These are phyloP conservation scores for Malthinus seriepunctatus DNA, from an alignment of 2,888 invertebrate species.

Conservation along the genomic window DNA sequence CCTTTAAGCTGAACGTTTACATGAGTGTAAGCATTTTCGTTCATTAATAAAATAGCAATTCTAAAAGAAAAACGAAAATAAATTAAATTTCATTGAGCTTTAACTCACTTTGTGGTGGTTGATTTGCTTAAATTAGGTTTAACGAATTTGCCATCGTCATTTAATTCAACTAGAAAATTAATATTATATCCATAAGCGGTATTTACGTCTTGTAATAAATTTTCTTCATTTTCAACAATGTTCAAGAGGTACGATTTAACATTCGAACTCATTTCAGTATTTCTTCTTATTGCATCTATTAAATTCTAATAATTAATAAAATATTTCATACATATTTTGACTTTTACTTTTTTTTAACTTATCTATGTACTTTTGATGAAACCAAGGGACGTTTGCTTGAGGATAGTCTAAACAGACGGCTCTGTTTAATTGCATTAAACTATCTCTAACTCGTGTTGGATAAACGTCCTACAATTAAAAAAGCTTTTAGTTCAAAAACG, in stretches of 20 bases:
- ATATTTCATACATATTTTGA: neutral
- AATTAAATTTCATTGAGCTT: constrained; percentile 26
- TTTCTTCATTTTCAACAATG: constrained; percentile 39
- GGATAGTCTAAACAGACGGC: constrained; percentile 67
- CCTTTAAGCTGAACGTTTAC: constrained; percentile 57
- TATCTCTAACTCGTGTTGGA: constrained; percentile 58
- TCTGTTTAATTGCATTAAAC: constrained; percentile 66
- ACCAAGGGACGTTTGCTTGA: constrained; percentile 67
- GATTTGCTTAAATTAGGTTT: constrained; percentile 5
- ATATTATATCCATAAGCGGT: constrained; percentile 56
- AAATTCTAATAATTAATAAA: neutral
- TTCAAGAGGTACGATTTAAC: constrained; percentile 42
- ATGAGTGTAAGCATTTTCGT: constrained; percentile 56
- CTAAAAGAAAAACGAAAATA: constrained; percentile 43
- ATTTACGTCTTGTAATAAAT: constrained; percentile 43
- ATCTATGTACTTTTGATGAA: constrained; percentile 63
- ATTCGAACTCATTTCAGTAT: constrained; percentile 6
- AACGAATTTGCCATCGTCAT: constrained; percentile 26
- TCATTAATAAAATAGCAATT: constrained; percentile 57
- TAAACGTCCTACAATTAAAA: constrained; percentile 57
- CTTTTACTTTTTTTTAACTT: neutral
- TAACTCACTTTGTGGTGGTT: constrained; percentile 17
- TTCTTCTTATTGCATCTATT: neutral
- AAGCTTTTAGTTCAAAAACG: neutral
- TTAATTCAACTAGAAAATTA: constrained; percentile 49